These are phyloP conservation scores for Neosalanx taihuensis DNA, from an alignment of 2,797 vertebrate species.

Conservation along the genomic window DNA sequence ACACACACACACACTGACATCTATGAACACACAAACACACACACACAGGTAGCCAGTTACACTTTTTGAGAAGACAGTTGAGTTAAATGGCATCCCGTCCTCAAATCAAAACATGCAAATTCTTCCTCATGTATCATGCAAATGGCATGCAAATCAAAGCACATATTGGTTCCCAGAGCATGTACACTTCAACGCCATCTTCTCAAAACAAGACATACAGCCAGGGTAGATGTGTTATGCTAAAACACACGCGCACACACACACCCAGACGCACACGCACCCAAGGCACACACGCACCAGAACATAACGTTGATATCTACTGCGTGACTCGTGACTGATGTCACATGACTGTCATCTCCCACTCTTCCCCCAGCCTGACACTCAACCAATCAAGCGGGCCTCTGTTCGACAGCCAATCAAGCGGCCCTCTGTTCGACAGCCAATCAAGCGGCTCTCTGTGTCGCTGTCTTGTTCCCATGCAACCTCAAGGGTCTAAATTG, in stretches of 20 bases:
- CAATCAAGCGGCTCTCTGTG: conserved; percentile 46
- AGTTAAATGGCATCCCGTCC: background rate
- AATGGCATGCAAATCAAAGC: conserved; percentile 11
- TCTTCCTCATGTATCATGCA: background rate
- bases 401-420: conserved; percentile 43
- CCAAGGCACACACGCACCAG: conserved; percentile 18
- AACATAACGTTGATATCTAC: conserved; percentile 28
- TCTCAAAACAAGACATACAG: background rate
- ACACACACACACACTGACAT: background rate
- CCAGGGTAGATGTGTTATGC: too few relatives aligned
- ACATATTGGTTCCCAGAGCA: background rate
- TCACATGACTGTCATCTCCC: conserved; percentile 55
- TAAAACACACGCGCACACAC: background rate
- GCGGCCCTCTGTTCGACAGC: conserved; percentile 38
- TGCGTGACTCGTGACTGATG: conserved; percentile 40
- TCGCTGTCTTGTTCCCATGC: conserved; percentile 50
- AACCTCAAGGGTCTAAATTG: conserved; percentile 58
- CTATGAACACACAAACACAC: background rate
- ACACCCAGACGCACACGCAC: conserved; percentile 8
- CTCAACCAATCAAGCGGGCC: conserved; percentile 42
- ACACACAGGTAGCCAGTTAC: background rate
- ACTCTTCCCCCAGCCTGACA: conserved; percentile 45
- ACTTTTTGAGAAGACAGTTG: conserved; percentile 6
- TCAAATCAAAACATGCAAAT: background rate
- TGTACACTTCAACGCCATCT: background rate